These are phyloP conservation scores for Paraplagusia blochii DNA, from an alignment of 2,113 vertebrate genomes.

Conservation along the genomic window DNA sequence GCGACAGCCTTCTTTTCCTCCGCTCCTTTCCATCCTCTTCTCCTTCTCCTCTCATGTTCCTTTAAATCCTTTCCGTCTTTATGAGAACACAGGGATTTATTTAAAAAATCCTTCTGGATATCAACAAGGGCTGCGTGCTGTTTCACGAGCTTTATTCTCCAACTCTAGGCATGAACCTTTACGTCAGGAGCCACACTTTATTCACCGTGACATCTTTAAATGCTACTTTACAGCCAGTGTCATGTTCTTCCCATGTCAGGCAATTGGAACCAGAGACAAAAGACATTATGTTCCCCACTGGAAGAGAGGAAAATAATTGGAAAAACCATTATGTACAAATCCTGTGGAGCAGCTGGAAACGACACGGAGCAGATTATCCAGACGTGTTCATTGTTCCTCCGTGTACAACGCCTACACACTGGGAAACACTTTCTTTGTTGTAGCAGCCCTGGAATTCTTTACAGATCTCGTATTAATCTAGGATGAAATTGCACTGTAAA, in stretches of 20 bases:
- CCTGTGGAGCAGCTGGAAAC: slow-evolving; percentile 59
- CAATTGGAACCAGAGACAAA: slow-evolving; percentile 13
- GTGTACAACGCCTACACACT: too few species aligned
- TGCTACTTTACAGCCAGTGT: slow-evolving; percentile 11
- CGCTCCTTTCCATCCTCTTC: slow-evolving; percentile 21
- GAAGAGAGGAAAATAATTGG: slow-evolving; percentile 19
- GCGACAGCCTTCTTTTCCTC: slow-evolving; percentile 29
- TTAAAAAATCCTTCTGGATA: neutral
- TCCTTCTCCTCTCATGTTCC: slow-evolving; percentile 40
- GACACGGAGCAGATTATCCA: slow-evolving; percentile 22
- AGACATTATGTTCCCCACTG: slow-evolving; percentile 23
- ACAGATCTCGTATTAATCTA: too few species aligned
- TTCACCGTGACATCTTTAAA: neutral
- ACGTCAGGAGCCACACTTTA: slow-evolving; percentile 9
- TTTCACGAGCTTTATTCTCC: slow-evolving; percentile 22
- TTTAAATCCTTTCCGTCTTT: slow-evolving; percentile 25
- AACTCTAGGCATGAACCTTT: slow-evolving; percentile 14
- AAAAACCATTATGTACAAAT: slow-evolving; percentile 46
- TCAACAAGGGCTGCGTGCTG: slow-evolving; percentile 14
- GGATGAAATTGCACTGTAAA: too few species aligned
- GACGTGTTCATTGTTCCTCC: neutral
- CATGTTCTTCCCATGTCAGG: slow-evolving; percentile 16
- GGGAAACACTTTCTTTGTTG: too few species aligned
- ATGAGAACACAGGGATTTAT: slow-evolving; percentile 8
- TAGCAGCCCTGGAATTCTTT: too few species aligned